Evolutionary conservation across 2,797 vertebrate genomes (phyloP), one percentile per base, ranked within the genome.

Genomic region (Myotis findleyi): DNA sequence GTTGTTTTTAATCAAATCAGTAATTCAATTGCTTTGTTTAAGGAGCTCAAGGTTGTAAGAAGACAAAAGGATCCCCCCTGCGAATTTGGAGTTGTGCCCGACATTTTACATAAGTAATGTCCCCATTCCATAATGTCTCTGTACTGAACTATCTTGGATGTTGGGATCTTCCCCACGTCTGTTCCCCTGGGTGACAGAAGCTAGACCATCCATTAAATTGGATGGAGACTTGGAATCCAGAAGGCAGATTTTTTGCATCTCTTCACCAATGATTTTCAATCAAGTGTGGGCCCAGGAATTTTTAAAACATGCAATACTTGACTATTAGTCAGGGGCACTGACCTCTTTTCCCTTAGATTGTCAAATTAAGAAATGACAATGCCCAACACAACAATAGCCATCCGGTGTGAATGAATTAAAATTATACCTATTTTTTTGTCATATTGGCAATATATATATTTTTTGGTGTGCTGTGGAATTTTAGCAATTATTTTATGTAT

Each of bases 11-110:
- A 89, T 92, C 66, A 87, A 89, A 92, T 81, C 59, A 92, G 68
- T 79, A 92, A 95, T 91, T 91, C 94, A 80, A n/a, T 69, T 93
- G 81, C 82, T 95, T 55, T 55, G 23, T 69, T 96, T 94, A 90
- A 89, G 75, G 62, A 88, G 23, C 83, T 89, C 64, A 84, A 93
- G 57, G 59, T 75, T 91, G 18, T 92, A 66, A 88, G 64, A 91
- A 92, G 49, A 91, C 62, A 80, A 88, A 86, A 96, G 44, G 47
- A 93, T 77, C 87, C 41, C 41, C 41, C 38, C 30, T 91, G 5
- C 72, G 57, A 84, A 83, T 89, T 33, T 92, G 83, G 49, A 69
- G 36, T 80, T 84, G 25, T 88, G 64, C 53, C 66, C 83, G 36
- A 77, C 71, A 83, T 66, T 87, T 93, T 90, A 68, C 91, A 87